phyloP scores from a whole-genome alignment of 2,113 vertebrate genomes.

The Cariama cristata region DNA sequence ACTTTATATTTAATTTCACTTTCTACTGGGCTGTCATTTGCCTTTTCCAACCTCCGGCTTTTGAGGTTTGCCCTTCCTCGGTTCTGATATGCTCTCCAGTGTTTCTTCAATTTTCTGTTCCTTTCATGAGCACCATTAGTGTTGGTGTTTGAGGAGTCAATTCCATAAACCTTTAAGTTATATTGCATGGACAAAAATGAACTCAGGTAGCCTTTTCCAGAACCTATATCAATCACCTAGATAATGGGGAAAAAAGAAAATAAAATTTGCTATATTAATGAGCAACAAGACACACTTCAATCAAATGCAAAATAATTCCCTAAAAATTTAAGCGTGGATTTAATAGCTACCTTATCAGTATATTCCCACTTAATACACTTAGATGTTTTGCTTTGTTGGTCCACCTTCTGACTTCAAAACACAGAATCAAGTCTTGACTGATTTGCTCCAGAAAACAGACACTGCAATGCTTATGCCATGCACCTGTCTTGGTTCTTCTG shows the following conservation, averaged over 20 bases:
- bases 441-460: neutral
- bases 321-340: neutral
- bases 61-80: constrained; percentile 45
- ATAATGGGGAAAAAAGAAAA: neutral
- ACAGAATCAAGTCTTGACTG: neutral
- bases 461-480: neutral
- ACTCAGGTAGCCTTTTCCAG: constrained; percentile 96
- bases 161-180: constrained; percentile 91
- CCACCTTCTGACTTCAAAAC: neutral
- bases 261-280: neutral
- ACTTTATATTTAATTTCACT: constrained; percentile 48
- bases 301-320: neutral
- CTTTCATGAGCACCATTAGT: constrained; percentile 92
- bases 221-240: constrained; percentile 95
- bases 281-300: neutral
- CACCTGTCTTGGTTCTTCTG: neutral
- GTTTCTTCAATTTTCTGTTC: constrained; percentile 94
- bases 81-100: constrained; percentile 85
- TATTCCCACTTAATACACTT: neutral
- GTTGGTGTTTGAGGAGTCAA: constrained; percentile 92
- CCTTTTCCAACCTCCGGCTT: constrained; percentile 30
- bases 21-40: constrained; percentile 35
- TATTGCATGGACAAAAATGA: constrained; percentile 93
- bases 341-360: neutral
- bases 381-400: neutral